A percentile compares a stretch with the other conserved stretches of the same genome.
phyloP scores from a whole-genome alignment of 2,888 invertebrate genomes.

The Bellardia pandia region DNA sequence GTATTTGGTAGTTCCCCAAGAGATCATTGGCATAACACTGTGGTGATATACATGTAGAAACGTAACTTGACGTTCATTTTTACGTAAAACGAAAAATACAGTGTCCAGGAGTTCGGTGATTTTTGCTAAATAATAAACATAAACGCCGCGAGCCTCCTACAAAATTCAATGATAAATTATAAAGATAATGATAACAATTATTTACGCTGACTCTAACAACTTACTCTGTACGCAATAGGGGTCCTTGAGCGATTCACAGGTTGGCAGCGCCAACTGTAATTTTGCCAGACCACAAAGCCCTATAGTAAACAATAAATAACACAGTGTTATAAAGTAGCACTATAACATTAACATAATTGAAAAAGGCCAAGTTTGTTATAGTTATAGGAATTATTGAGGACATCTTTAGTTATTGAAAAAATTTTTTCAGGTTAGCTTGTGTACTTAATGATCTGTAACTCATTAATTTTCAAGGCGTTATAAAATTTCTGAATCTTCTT shows the following conservation, averaged over 20 bases:
- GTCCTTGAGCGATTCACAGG: conserved; percentile 93
- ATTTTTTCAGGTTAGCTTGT: too few relatives aligned
- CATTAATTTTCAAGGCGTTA: too few relatives aligned
- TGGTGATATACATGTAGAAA: conserved; percentile 97
- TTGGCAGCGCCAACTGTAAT: conserved; percentile 96
- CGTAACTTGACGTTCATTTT: conserved; percentile 95
- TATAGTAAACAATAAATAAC: conserved; percentile 78
- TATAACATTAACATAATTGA: too few relatives aligned
- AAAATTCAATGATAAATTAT: neutral
- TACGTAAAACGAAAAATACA: conserved; percentile 95
- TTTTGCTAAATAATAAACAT: conserved; percentile 95
- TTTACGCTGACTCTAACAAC: conserved; percentile 72
- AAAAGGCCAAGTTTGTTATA: too few relatives aligned
- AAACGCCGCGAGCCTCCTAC: conserved; percentile 89
- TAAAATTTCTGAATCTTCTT: too few relatives aligned
- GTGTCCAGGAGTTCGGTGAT: conserved; percentile 95
- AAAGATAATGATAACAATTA: neutral
- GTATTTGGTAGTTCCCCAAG: conserved; percentile 96
- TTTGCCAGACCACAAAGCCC: conserved; percentile 88
- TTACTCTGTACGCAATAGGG: conserved; percentile 92
- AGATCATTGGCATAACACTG: conserved; percentile 96
- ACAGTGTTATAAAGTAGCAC: too few relatives aligned
- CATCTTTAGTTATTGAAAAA: too few relatives aligned
- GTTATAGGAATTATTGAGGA: too few relatives aligned
- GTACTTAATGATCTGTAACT: too few relatives aligned